phyloP scores from a whole-genome alignment of 2,113 vertebrate genomes.

The Sander vitreus region DNA sequence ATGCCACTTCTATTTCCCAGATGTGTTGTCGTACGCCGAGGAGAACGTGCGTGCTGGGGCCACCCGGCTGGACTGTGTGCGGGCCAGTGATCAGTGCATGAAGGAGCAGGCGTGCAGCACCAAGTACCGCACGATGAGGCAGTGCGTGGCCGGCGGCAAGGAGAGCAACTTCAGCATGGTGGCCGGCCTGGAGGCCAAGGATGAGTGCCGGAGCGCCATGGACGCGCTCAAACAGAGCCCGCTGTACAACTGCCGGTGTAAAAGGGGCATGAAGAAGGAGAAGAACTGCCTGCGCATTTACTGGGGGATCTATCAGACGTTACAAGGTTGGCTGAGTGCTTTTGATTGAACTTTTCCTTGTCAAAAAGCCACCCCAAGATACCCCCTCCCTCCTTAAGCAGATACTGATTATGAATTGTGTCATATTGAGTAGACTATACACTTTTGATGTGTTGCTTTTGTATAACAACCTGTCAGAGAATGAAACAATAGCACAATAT shows the following conservation, averaged over 20 bases:
- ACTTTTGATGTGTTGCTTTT: neutral
- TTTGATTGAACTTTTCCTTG: neutral
- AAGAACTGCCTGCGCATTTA: conserved; percentile 98
- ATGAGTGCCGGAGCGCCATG: conserved; percentile 94
- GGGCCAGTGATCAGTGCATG: conserved; percentile 95
- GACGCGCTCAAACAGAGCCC: conserved; percentile 96
- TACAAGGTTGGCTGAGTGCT: conserved; percentile 87
- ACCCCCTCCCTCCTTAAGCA: neutral
- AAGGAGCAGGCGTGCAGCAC: conserved; percentile 94
- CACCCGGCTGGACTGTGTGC: conserved; percentile 92
- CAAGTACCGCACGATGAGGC: conserved; percentile 96
- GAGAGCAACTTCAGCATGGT: conserved; percentile 96
- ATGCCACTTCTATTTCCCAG: conserved; percentile 69
- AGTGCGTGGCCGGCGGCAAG: conserved; percentile 94
- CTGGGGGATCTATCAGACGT: conserved; percentile 97
- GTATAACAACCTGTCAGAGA: neutral
- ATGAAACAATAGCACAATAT: neutral
- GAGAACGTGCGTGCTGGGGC: conserved; percentile 84
- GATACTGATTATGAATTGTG: neutral
- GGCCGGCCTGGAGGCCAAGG: conserved; percentile 92
- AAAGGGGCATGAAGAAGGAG: conserved; percentile 98
- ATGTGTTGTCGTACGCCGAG: conserved; percentile 86
- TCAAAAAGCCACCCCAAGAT: neutral
- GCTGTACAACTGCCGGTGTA: conserved; percentile 96
- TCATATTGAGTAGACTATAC: too few species aligned